phyloP scores from a whole-genome alignment of 1,140 invertebrate species.

The Drosophila serrata region DNA sequence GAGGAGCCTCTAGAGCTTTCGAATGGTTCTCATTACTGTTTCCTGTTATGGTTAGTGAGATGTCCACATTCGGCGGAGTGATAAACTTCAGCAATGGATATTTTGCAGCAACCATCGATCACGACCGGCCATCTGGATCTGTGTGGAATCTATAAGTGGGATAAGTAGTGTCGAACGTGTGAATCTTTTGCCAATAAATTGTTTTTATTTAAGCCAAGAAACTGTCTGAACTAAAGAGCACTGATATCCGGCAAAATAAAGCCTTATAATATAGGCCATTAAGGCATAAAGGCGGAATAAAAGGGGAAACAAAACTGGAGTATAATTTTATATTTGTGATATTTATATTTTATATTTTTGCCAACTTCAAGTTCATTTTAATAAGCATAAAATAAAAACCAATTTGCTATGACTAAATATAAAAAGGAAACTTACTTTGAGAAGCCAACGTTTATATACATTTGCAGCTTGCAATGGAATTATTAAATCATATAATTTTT shows the following conservation, averaged over 20 bases:
- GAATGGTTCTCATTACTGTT: constrained; percentile 55
- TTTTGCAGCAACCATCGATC: constrained; percentile 36
- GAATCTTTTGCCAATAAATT: constrained; percentile 13
- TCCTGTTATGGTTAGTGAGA: constrained; percentile 52
- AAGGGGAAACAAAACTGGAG: too few species aligned
- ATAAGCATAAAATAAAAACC: too few species aligned
- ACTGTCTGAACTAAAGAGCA: neutral
- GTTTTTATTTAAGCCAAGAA: constrained; percentile 4
- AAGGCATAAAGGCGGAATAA: neutral
- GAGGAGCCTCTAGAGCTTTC: constrained; percentile 32
- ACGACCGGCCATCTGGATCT: constrained; percentile 28
- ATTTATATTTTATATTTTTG: too few species aligned
- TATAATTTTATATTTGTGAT: too few species aligned
- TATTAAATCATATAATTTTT: too few species aligned
- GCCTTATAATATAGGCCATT: neutral
- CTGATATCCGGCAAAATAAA: constrained; percentile 8
- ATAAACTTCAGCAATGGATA: constrained; percentile 42
- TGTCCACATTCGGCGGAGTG: constrained; percentile 45
- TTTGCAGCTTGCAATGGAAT: too few species aligned
- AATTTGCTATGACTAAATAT: too few species aligned
- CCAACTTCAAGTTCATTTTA: too few species aligned
- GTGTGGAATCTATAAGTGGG: constrained; percentile 15
- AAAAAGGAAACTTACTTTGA: too few species aligned
- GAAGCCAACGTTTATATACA: too few species aligned
- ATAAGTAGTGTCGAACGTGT: constrained; percentile 21